A percentile compares a stretch with the other conserved stretches of the same genome.
Conservation (phyloP, 2,797 vertebrate genomes). For the Pteronotus mesoamericanus region DNA sequence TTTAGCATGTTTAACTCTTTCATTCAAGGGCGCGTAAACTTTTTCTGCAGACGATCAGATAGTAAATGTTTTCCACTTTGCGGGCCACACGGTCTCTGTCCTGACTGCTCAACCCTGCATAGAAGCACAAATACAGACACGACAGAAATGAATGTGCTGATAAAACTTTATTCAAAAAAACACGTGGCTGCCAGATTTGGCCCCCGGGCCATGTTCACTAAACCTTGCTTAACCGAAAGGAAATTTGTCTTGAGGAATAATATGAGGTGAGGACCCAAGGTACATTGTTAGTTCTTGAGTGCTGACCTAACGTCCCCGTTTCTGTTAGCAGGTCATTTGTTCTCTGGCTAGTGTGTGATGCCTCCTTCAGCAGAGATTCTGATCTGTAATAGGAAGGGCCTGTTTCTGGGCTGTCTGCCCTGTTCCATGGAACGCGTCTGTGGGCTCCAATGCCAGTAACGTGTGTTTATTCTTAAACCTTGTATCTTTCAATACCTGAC, state of each 20-base stretch:
- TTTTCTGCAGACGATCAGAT: not conserved
- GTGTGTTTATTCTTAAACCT: not conserved
- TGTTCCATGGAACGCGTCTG: not conserved
- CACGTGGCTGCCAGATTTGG: not conserved
- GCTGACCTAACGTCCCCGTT: not conserved
- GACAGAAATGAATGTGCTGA: not conserved
- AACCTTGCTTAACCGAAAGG: constrained; percentile 5
- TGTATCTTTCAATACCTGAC: not conserved
- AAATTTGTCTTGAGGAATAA: not conserved
- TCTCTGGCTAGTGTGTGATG: not conserved
- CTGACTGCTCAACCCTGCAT: not conserved
- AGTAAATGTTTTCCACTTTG: not conserved
- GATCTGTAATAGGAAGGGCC: not conserved
- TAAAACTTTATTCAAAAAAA: constrained; percentile 55
- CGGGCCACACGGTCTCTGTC: not conserved
- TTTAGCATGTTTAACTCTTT: constrained; percentile 26
- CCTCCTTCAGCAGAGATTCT: not conserved
- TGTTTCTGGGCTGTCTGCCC: not conserved
- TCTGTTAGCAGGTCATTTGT: not conserved
- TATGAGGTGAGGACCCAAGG: not conserved
- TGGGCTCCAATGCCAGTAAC: not conserved
- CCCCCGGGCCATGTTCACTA: not conserved
- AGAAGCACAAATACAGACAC: not conserved
- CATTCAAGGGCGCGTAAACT: not conserved
- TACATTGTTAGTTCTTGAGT: not conserved